A percentile compares a stretch with the other conserved stretches of the same genome.
Conservation (phyloP, 2,113 vertebrate species). For the Leptodactylus fuscus region DNA sequence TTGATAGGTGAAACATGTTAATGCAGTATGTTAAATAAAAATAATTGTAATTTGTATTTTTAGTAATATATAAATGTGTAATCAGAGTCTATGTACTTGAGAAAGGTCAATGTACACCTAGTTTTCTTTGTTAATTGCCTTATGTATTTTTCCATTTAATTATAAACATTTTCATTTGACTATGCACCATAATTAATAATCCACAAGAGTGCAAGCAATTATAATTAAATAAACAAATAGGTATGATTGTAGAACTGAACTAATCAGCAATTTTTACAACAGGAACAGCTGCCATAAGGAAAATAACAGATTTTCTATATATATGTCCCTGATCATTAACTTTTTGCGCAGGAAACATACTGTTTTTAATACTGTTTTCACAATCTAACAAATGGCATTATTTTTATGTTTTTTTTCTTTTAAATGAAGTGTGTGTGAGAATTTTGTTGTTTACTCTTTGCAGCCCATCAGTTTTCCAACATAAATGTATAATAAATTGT, state of each 20-base stretch:
- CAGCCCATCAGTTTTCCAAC: too few species aligned
- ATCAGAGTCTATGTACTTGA: not conserved
- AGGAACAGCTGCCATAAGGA: slow-evolving; percentile 24
- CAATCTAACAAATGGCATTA: not conserved
- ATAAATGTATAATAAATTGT: too few species aligned
- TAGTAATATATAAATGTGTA: slow-evolving; percentile 13
- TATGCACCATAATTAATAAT: slow-evolving; percentile 38
- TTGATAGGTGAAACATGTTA: not conserved
- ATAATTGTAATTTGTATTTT: slow-evolving; percentile 30
- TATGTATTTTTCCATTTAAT: slow-evolving; percentile 42
- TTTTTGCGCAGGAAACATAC: not conserved
- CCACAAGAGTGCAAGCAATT: slow-evolving; percentile 41
- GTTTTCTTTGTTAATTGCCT: slow-evolving; percentile 35
- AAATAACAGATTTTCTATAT: not conserved
- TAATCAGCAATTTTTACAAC: slow-evolving; percentile 30
- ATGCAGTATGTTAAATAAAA: slow-evolving; percentile 18
- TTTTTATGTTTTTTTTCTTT: too few species aligned
- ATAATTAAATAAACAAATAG: slow-evolving; percentile 47
- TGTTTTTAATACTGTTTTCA: not conserved
- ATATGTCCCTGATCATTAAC: not conserved
- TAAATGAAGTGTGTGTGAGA: too few species aligned
- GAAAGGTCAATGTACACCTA: slow-evolving; percentile 30
- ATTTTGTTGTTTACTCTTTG: too few species aligned
- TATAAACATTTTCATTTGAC: slow-evolving; percentile 38
- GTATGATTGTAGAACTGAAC: slow-evolving; percentile 33